Percentiles rank a stretch among this genome's conserved stretches.
Evolutionary conservation across 2,888 invertebrate genomes (phyloP).

Genomic region (Hydropsyche betteni): DNA sequence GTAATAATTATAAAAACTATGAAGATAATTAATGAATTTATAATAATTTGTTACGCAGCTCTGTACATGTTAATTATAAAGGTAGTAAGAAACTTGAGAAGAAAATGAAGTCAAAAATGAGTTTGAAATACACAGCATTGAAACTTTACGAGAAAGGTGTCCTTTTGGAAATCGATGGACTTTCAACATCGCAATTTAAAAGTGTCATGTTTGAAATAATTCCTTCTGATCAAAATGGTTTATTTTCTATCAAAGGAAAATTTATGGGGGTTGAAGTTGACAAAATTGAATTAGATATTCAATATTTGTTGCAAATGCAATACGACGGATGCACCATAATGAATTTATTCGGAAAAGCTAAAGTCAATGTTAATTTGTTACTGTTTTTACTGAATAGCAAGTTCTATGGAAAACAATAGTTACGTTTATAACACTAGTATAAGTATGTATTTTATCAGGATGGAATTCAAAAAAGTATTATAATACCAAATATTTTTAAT

Average conservation of each 20-base stretch:
- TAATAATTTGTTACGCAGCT: conserved; percentile 55
- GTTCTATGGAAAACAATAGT: conserved; percentile 70
- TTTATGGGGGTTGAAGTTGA: conserved; percentile 83
- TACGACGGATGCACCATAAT: conserved; percentile 80
- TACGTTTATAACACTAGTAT: not conserved
- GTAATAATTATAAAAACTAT: not conserved
- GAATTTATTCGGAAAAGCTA: conserved; percentile 81
- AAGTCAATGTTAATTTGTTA: conserved; percentile 79
- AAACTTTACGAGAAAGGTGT: conserved; percentile 78
- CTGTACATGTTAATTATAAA: conserved; percentile 65
- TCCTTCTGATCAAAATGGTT: conserved; percentile 72
- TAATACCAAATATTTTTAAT: not conserved
- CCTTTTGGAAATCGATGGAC: conserved; percentile 74
- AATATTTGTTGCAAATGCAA: conserved; percentile 78
- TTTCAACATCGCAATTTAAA: conserved; percentile 74
- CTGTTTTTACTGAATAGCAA: conserved; percentile 79
- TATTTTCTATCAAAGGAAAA: conserved; percentile 76
- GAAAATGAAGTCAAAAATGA: conserved; percentile 69
- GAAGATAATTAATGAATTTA: conserved; percentile 35
- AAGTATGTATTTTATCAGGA: not conserved
- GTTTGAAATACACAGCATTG: conserved; percentile 73
- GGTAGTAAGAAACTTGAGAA: conserved; percentile 52
- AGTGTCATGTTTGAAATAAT: conserved; percentile 79
- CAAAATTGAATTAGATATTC: conserved; percentile 74
- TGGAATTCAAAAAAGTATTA: not conserved